phyloP scores from a whole-genome alignment of 2,113 vertebrate genomes.

The Emberiza fucata region DNA sequence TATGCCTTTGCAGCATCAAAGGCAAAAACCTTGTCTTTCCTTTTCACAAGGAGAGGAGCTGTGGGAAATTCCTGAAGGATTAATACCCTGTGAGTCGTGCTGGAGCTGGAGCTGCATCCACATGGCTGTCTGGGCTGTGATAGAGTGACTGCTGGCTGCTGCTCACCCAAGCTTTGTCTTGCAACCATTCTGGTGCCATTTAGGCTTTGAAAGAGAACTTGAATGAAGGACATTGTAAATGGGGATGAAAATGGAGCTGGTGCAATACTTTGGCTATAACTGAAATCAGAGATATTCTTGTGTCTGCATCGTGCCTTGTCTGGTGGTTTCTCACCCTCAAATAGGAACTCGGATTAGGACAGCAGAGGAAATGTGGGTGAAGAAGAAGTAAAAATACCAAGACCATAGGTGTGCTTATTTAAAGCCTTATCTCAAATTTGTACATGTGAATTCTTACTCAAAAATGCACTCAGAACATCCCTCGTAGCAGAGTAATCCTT shows the following conservation, averaged over 20 bases:
- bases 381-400: neutral
- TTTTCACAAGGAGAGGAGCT: neutral
- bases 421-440: neutral
- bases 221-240: neutral
- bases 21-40: neutral
- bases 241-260: neutral
- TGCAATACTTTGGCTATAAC: neutral
- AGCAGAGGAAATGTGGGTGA: neutral
- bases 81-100: neutral
- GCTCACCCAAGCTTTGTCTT: neutral
- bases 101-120: neutral
- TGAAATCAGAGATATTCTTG: neutral
- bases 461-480: rapidly evolving
- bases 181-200: neutral
- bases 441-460: neutral
- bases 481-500: neutral
- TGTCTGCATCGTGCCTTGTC: neutral
- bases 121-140: rapidly evolving
- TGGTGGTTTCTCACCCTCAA: neutral
- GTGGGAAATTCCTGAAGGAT: neutral
- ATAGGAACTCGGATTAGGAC: neutral
- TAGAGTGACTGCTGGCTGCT: neutral
- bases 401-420: neutral
- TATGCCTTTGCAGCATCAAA: neutral
- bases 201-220: neutral